These are phyloP conservation scores for Numida meleagris DNA, from an alignment of 2,113 vertebrate genomes.

Conservation along the genomic window DNA sequence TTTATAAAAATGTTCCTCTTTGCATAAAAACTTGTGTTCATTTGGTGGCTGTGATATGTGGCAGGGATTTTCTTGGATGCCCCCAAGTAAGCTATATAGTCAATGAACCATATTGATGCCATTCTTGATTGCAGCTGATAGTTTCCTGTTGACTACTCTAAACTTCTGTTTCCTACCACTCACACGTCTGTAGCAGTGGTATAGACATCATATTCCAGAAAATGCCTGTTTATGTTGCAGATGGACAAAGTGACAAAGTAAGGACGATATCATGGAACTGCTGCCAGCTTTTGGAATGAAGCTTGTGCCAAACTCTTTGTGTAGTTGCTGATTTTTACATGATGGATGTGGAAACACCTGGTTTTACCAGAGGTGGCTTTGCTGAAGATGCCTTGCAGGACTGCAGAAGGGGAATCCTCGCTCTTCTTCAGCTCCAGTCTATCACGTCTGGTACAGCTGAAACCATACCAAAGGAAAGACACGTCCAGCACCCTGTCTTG, in stretches of 20 bases:
- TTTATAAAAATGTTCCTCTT: neutral
- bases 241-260: neutral
- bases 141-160: neutral
- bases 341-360: neutral
- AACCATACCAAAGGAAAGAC: neutral
- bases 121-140: neutral
- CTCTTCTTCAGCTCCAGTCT: neutral
- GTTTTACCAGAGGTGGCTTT: neutral
- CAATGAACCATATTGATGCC: neutral
- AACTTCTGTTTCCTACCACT: neutral
- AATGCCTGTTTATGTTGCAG: neutral
- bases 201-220: neutral
- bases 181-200: fast-evolving
- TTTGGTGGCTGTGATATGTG: neutral
- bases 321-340: fast-evolving
- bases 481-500: neutral
- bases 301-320: neutral
- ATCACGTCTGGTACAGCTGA: neutral
- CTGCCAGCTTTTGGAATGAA: neutral
- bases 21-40: neutral
- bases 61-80: neutral
- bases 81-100: constrained; percentile 37
- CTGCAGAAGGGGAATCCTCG: neutral
- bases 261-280: neutral
- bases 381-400: neutral